Evolutionary conservation across 2,113 vertebrate genomes (phyloP).

Genomic region (Chlamydotis undulata): DNA sequence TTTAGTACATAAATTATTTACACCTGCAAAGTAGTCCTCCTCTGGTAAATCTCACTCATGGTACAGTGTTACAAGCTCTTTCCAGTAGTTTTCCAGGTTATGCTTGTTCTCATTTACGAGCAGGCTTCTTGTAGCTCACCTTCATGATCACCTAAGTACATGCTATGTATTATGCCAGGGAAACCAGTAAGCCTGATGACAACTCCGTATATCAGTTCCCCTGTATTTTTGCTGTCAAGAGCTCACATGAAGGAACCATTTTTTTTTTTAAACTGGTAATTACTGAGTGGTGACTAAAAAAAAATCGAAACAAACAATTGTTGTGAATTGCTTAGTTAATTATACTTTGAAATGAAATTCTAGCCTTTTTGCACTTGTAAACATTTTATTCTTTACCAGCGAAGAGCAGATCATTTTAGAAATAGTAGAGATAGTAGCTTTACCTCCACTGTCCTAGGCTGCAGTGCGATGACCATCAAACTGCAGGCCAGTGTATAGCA

Average conservation of each 20-base stretch:
- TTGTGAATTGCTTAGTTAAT: background rate
- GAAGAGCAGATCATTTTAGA: background rate
- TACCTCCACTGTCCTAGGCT: background rate
- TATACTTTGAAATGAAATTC: background rate
- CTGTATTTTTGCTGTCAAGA: background rate
- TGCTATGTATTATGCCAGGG: background rate
- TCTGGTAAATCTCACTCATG: background rate
- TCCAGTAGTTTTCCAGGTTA: background rate
- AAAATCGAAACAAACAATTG: background rate
- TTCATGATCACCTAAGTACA: background rate
- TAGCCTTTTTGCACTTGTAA: background rate
- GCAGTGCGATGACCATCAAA: accelerated
- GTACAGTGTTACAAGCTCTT: background rate
- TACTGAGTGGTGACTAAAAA: background rate
- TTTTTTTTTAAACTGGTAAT: background rate
- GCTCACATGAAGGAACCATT: background rate
- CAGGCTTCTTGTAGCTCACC: background rate
- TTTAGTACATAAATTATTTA: background rate
- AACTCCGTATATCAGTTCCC: background rate
- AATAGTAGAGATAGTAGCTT: background rate
- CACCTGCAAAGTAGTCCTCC: background rate
- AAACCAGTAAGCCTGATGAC: background rate
- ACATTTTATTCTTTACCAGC: background rate
- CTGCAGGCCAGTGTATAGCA: accelerated
- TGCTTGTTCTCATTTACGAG: background rate